Evolutionary conservation across 2,888 invertebrate species (phyloP).

Genomic region (Vannuccia rotundouncinata): DNA sequence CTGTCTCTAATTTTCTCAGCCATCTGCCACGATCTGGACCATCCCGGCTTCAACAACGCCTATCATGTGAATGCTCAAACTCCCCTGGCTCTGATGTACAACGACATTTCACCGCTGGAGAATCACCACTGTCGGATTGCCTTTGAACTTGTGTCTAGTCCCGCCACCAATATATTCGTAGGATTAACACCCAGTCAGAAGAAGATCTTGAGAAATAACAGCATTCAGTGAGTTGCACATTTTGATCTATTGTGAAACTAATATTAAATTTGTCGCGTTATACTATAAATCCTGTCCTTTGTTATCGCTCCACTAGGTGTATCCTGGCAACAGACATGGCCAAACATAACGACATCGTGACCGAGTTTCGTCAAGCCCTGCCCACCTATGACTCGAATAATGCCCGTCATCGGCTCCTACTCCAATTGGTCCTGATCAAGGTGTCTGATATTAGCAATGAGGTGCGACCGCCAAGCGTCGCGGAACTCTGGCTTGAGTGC

Average conservation of each 20-base stretch:
- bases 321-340: conserved; percentile 57
- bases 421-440: conserved; percentile 63
- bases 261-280: too few relatives aligned
- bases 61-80: conserved; percentile 69
- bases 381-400: conserved; percentile 50
- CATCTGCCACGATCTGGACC: conserved; percentile 69
- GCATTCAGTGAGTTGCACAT: conserved; percentile 24
- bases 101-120: conserved; percentile 76
- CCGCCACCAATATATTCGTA: conserved; percentile 72
- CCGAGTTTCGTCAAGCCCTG: conserved; percentile 45
- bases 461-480: conserved; percentile 70
- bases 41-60: conserved; percentile 57
- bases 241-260: too few relatives aligned
- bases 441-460: conserved; percentile 74
- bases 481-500: conserved; percentile 71
- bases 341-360: conserved; percentile 54
- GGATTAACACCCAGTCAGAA: conserved; percentile 60
- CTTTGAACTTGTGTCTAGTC: conserved; percentile 70
- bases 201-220: conserved; percentile 51
- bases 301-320: too few relatives aligned
- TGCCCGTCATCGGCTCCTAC: conserved; percentile 48
- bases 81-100: conserved; percentile 73
- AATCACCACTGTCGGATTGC: conserved; percentile 79
- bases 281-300: not conserved
- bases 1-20: conserved; percentile 64